These are phyloP conservation scores for Cephus spinipes DNA, from an alignment of 2,888 invertebrate species.

Conservation along the genomic window DNA sequence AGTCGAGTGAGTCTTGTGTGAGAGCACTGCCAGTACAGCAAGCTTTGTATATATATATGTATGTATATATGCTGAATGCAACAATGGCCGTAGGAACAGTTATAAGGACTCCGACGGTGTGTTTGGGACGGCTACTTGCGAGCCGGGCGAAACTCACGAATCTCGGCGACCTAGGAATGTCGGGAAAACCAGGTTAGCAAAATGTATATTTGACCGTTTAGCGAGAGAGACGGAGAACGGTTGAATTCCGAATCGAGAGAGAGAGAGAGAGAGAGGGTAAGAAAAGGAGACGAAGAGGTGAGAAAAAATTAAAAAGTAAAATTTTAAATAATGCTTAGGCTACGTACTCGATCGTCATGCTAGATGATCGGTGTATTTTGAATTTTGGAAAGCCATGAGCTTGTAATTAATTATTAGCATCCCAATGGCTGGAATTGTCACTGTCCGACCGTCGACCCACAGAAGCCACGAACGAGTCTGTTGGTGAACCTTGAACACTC, in stretches of 20 bases:
- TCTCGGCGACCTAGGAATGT: not conserved
- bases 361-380: slow-evolving; percentile 41
- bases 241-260: not conserved
- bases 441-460: not conserved
- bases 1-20: slow-evolving; percentile 6
- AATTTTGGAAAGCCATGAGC: slow-evolving; percentile 55
- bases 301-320: not conserved
- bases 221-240: not conserved
- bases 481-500: not conserved
- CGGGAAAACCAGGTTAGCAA: not conserved
- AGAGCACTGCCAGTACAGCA: not conserved
- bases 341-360: not conserved
- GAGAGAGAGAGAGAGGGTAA: not conserved
- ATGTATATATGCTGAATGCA: not conserved
- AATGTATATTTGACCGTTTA: not conserved
- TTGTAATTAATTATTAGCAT: slow-evolving; percentile 17
- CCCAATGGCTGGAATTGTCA: not conserved
- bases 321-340: not conserved
- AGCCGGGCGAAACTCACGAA: not conserved
- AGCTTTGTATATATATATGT: not conserved
- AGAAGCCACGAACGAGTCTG: not conserved
- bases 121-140: not conserved
- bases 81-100: not conserved
- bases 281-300: not conserved
- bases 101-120: not conserved